Percentiles rank a stretch among this genome's conserved stretches.
These are phyloP conservation scores for Elephas maximus DNA, from an alignment of 2,113 vertebrate species.

Conservation along the genomic window DNA sequence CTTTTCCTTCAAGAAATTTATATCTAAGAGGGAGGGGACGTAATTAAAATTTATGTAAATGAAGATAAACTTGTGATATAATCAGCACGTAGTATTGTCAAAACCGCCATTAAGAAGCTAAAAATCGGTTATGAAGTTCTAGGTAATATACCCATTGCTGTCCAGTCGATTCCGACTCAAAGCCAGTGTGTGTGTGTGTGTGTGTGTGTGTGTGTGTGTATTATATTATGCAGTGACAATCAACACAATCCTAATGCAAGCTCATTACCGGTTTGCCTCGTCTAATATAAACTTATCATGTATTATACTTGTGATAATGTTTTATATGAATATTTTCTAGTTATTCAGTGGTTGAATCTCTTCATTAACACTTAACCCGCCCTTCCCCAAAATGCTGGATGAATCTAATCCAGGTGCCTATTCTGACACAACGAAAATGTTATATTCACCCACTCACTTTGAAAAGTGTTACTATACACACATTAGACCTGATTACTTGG, in stretches of 20 bases:
- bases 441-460: accelerated
- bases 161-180: no score
- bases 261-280: neutral
- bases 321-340: slow-evolving; percentile 14
- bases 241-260: neutral
- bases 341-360: neutral
- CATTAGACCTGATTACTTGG: neutral
- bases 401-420: slow-evolving; percentile 7
- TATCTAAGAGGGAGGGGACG: neutral
- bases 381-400: slow-evolving; percentile 10
- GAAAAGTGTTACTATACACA: neutral
- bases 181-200: no score
- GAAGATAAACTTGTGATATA: neutral
- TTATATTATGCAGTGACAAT: neutral
- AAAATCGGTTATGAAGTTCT: neutral
- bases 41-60: neutral
- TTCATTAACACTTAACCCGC: neutral
- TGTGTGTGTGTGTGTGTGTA: no score
- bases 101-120: neutral
- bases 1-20: neutral
- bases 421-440: slow-evolving; percentile 36
- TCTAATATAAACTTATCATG: neutral
- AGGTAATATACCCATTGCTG: neutral
- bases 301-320: slow-evolving; percentile 5
- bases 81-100: neutral